phyloP scores from a whole-genome alignment of 2,113 vertebrate genomes.

The Ibidorhyncha struthersii region DNA sequence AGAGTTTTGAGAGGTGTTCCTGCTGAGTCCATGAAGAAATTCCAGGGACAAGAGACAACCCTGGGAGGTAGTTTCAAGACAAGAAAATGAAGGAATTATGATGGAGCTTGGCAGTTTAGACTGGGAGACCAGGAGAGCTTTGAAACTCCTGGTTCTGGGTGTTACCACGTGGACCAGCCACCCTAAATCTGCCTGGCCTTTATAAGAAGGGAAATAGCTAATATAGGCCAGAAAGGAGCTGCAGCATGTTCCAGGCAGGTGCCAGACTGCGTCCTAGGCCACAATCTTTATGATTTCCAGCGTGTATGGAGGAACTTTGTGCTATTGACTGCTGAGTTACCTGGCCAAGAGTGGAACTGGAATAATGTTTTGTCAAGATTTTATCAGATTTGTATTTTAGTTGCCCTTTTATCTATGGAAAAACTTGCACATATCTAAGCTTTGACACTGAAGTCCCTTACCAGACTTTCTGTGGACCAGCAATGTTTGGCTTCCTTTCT shows the following conservation, averaged over 20 bases:
- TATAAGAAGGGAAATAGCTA: neutral
- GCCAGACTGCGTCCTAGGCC: neutral
- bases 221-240: neutral
- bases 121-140: neutral
- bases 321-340: neutral
- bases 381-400: neutral
- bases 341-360: neutral
- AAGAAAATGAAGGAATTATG: neutral
- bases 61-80: neutral
- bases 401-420: neutral
- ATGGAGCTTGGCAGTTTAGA: neutral
- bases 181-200: neutral
- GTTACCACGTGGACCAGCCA: neutral
- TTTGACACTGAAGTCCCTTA: neutral
- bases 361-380: neutral
- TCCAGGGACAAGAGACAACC: neutral
- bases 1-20: neutral
- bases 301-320: neutral
- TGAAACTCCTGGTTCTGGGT: neutral
- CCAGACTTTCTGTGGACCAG: neutral
- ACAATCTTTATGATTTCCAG: neutral
- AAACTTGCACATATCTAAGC: neutral
- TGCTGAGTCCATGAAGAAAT: neutral
- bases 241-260: neutral
- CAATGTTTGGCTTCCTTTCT: neutral